Conservation (phyloP, 2,113 vertebrate genomes). For the Serilophus lunatus region DNA sequence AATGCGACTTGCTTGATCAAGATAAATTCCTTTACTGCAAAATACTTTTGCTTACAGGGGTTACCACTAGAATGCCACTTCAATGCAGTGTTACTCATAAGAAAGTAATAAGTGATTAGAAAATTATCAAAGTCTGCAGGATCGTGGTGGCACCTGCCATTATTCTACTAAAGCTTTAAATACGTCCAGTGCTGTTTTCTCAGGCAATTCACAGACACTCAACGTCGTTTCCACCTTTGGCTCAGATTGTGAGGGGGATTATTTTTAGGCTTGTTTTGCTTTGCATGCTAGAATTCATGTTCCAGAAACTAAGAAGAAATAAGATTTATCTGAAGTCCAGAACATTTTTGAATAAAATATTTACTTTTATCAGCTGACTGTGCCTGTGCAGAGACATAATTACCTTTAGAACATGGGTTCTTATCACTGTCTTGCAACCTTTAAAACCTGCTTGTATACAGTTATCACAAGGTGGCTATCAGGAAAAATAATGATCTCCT, state of each 20-base stretch:
- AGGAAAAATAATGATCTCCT: background rate
- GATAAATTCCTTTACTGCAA: background rate
- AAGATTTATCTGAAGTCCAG: background rate
- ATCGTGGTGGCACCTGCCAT: background rate
- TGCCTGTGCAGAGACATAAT: background rate
- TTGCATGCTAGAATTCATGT: background rate
- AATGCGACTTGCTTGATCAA: constrained; percentile 9
- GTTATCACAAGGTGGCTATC: background rate
- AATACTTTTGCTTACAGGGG: background rate
- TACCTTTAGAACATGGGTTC: background rate
- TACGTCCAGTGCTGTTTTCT: background rate
- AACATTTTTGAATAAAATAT: background rate
- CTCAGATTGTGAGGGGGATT: background rate
- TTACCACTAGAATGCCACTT: background rate
- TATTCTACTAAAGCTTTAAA: background rate
- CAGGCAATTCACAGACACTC: background rate
- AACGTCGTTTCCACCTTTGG: background rate
- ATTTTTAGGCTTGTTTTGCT: background rate
- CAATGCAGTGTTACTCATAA: background rate
- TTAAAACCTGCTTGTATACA: background rate
- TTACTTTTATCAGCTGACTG: background rate
- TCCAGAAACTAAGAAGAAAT: background rate
- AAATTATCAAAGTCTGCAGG: background rate
- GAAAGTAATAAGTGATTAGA: background rate
- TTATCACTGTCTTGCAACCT: background rate